These are phyloP conservation scores for Scrobipalpa costella DNA, from an alignment of 2,888 invertebrate species.

Conservation along the genomic window DNA sequence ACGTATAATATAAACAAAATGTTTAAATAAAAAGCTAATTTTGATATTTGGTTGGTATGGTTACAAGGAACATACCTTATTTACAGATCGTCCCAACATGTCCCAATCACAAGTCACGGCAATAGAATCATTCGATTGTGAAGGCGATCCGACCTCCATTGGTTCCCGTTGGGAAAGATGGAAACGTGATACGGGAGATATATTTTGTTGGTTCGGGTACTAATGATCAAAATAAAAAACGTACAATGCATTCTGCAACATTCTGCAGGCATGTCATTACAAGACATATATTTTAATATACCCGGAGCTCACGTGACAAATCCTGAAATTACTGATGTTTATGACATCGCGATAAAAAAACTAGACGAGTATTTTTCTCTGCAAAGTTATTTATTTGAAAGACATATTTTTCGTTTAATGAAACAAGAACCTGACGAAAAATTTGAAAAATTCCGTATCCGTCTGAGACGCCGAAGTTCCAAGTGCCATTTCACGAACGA, in stretches of 20 bases:
- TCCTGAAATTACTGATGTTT: slow-evolving; percentile 20
- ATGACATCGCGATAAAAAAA: slow-evolving; percentile 30
- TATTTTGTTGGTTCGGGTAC: too few relatives aligned
- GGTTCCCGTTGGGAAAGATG: slow-evolving; percentile 30
- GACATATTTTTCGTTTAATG: too few relatives aligned
- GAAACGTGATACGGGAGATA: slow-evolving; percentile 28
- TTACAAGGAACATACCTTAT: too few relatives aligned
- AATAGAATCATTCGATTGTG: slow-evolving; percentile 29
- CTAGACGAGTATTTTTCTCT: slow-evolving; percentile 38
- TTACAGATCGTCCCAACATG: slow-evolving; percentile 21
- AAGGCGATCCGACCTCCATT: slow-evolving; percentile 26
- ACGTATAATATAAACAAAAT: too few relatives aligned
- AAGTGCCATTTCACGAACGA: slow-evolving; percentile 31
- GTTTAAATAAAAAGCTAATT: too few relatives aligned
- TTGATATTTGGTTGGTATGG: too few relatives aligned
- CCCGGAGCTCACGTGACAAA: slow-evolving; percentile 23
- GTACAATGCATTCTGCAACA: too few relatives aligned
- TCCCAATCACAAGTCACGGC: slow-evolving; percentile 22
- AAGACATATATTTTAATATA: slow-evolving; percentile 32
- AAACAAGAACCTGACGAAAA: too few relatives aligned
- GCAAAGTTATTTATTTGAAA: too few relatives aligned
- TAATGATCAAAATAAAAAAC: too few relatives aligned
- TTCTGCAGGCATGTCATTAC: slow-evolving; percentile 27
- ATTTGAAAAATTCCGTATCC: slow-evolving; percentile 43
- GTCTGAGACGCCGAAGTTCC: slow-evolving; percentile 31